phyloP scores from a whole-genome alignment of 2,888 invertebrate species.

The Pasiphila rectangulata region DNA sequence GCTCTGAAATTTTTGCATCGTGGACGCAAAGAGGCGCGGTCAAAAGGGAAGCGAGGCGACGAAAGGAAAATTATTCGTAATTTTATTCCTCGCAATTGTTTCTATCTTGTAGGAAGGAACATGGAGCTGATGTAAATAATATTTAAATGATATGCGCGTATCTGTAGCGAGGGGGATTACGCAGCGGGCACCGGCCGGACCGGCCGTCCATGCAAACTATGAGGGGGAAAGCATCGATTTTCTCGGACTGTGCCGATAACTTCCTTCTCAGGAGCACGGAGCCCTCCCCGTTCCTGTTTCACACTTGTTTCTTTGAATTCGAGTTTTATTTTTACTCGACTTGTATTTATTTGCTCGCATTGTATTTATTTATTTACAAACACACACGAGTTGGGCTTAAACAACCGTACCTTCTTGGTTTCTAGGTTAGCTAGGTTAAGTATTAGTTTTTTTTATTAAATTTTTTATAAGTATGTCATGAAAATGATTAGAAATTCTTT shows the following conservation, averaged over 20 bases:
- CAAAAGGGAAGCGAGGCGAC: conserved; percentile 34
- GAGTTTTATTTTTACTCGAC: conserved; percentile 19
- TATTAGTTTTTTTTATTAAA: too few species aligned
- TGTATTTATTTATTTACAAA: background rate
- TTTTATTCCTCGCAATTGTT: conserved; percentile 35
- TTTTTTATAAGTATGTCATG: too few species aligned
- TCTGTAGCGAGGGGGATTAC: conserved; percentile 19
- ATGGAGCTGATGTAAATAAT: conserved; percentile 2
- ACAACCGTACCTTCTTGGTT: too few species aligned
- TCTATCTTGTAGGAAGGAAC: background rate
- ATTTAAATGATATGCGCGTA: conserved; percentile 9
- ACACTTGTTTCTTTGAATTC: conserved; percentile 44
- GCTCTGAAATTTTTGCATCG: conserved; percentile 66
- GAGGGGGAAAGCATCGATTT: conserved; percentile 76
- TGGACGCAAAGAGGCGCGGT: conserved; percentile 48
- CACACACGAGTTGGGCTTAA: too few species aligned
- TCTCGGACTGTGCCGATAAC: conserved; percentile 76
- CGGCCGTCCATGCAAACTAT: conserved; percentile 77
- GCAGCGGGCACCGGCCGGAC: conserved; percentile 44
- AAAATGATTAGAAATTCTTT: too few species aligned
- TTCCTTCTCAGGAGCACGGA: conserved; percentile 51
- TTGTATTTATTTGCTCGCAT: background rate
- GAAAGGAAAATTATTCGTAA: conserved; percentile 43
- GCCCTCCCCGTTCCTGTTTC: conserved; percentile 55
- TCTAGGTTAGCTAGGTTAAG: too few species aligned